Conservation (phyloP, 2,797 vertebrate genomes). For the Bufotes viridis region DNA sequence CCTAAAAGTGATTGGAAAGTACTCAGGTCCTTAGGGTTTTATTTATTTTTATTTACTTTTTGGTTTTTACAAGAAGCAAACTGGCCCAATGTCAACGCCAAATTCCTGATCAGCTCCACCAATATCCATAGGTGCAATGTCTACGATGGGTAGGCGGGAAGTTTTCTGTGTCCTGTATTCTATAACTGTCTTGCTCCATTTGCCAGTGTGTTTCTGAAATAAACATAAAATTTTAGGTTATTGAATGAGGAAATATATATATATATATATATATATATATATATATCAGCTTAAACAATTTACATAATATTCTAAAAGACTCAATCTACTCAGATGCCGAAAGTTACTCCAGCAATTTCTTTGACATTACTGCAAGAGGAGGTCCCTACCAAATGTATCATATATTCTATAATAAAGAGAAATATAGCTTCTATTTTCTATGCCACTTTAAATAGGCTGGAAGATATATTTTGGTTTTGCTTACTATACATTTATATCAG, state of each 20-base stretch:
- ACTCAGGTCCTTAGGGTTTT: constrained; percentile 74
- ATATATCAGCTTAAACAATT: not conserved
- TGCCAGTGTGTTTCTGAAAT: constrained; percentile 91
- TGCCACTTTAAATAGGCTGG: not conserved
- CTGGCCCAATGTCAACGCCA: constrained; percentile 90
- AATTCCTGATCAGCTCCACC: constrained; percentile 95
- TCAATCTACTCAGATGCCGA: not conserved
- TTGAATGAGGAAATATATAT: not conserved
- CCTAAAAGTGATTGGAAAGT: constrained; percentile 82
- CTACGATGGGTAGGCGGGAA: constrained; percentile 93
- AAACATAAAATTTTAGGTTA: not conserved
- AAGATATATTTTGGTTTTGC: not conserved
- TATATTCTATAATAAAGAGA: too few species aligned
- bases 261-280: too few species aligned
- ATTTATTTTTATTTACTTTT: constrained; percentile 64
- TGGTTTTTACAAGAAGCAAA: constrained; percentile 93
- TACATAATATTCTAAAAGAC: not conserved
- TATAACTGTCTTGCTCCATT: constrained; percentile 93
- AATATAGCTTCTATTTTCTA: not conserved
- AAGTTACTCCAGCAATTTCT: not conserved
- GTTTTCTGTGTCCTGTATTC: constrained; percentile 98
- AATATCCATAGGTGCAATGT: constrained; percentile 96
- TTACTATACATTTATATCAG: not conserved
- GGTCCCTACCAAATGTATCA: not conserved
- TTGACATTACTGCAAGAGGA: not conserved